phyloP scores from a whole-genome alignment of 2,797 vertebrate genomes.

The Oryzias dopingdopingensis region DNA sequence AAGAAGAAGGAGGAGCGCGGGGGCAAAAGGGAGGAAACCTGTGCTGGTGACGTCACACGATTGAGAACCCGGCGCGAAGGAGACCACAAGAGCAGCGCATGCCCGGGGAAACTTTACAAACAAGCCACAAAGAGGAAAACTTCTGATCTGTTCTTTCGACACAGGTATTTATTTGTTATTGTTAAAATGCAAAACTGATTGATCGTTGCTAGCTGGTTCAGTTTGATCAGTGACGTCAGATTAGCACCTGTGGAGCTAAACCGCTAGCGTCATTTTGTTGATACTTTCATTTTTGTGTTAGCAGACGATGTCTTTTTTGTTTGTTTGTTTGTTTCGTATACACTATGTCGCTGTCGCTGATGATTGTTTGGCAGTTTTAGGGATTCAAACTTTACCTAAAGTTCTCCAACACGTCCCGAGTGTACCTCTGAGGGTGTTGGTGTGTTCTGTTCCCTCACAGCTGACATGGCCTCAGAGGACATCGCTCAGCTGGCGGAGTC shows the following conservation, averaged over 20 bases:
- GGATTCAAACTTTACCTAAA: fast-evolving
- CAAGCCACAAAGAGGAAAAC: conserved; percentile 16
- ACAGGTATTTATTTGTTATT: fast-evolving
- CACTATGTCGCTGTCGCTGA: background rate
- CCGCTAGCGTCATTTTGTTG: conserved; percentile 12
- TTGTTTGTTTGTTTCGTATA: background rate
- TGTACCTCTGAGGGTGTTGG: background rate
- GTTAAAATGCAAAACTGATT: fast-evolving
- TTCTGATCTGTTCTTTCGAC: conserved; percentile 1
- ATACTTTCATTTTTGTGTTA: background rate
- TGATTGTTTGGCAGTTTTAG: background rate
- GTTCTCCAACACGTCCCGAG: background rate
- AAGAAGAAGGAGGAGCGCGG: too few relatives aligned
- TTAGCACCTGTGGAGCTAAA: conserved; percentile 44
- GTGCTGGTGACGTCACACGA: conserved; percentile 44
- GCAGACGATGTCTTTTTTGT: background rate
- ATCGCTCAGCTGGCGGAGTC: conserved; percentile 86
- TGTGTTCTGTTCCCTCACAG: background rate
- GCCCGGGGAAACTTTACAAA: background rate
- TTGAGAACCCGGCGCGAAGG: conserved; percentile 57
- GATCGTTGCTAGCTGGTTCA: fast-evolving
- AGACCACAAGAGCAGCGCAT: conserved; percentile 23
- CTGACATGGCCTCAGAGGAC: conserved; percentile 90
- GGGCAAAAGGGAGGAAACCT: conserved; percentile 3
- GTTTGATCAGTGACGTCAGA: background rate